Conservation (phyloP, 2,797 vertebrate genomes). For the Vultur gryphus region DNA sequence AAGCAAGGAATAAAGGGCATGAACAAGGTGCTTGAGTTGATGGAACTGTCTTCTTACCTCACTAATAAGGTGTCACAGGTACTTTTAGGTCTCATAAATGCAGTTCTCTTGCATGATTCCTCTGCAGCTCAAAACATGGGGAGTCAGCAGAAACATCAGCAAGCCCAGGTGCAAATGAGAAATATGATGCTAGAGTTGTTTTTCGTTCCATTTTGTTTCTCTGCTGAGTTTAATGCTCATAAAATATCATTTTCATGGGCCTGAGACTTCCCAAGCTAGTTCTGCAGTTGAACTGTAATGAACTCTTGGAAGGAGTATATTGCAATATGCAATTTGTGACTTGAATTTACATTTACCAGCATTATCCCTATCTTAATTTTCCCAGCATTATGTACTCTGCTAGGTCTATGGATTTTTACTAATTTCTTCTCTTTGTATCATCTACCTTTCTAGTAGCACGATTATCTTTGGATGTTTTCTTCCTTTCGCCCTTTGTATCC, state of each 20-base stretch:
- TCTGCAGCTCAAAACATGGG: background rate
- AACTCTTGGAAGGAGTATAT: background rate
- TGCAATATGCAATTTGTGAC: background rate
- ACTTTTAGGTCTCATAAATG: background rate
- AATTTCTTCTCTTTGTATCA: background rate
- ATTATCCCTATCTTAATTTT: background rate
- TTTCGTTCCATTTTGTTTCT: background rate
- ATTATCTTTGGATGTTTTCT: background rate
- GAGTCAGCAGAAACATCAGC: slow-evolving; percentile 21
- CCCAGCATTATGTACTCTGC: background rate
- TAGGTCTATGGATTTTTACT: background rate
- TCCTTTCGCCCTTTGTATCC: background rate
- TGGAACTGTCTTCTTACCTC: background rate
- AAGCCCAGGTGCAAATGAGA: slow-evolving; percentile 8
- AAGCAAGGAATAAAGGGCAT: background rate
- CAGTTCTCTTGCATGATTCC: background rate
- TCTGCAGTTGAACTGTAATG: background rate
- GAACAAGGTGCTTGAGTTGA: background rate
- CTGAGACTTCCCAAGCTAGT: background rate
- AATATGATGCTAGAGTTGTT: background rate
- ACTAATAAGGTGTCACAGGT: slow-evolving; percentile 43
- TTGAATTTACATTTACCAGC: background rate
- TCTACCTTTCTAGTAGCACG: background rate
- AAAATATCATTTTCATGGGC: background rate
- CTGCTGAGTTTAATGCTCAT: background rate